These are phyloP conservation scores for Hypsibius dujardini DNA, from an alignment of 1,140 invertebrate genomes.

Conservation along the genomic window DNA sequence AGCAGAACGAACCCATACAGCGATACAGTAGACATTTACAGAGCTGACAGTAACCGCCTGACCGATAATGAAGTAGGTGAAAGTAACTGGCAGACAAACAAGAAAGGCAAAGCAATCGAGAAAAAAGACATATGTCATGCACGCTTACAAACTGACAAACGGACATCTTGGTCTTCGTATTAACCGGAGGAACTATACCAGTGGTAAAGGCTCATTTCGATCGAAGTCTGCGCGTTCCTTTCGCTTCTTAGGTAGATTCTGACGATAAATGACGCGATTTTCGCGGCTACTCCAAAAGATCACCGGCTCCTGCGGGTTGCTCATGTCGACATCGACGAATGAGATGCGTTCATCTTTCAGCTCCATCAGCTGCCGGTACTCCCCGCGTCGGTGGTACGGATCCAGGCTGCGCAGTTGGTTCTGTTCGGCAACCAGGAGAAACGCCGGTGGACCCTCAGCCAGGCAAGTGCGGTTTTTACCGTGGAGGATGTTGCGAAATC, in stretches of 20 bases:
- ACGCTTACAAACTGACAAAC: too few relatives aligned
- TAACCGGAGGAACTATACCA: slow-evolving; percentile 15
- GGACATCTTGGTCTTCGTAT: too few relatives aligned
- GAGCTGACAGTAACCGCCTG: too few relatives aligned
- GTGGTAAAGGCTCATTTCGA: background rate
- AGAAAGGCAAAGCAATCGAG: too few relatives aligned
- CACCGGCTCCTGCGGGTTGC: background rate
- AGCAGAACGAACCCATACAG: too few relatives aligned
- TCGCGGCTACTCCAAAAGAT: slow-evolving; percentile 15
- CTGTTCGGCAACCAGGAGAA: slow-evolving; percentile 45
- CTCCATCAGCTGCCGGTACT: slow-evolving; percentile 6
- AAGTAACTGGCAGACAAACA: too few relatives aligned
- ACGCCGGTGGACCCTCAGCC: slow-evolving; percentile 35
- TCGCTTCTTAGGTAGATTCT: background rate
- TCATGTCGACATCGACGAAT: background rate
- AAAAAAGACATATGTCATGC: too few relatives aligned
- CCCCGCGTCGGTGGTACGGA: slow-evolving; percentile 36
- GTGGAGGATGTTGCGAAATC: background rate
- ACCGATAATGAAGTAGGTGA: too few relatives aligned
- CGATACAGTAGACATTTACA: too few relatives aligned
- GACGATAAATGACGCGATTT: background rate
- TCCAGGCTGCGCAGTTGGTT: slow-evolving; percentile 44
- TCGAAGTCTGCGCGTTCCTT: slow-evolving; percentile 13
- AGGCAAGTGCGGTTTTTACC: slow-evolving; percentile 18
- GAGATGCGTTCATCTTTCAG: background rate